Conservation (phyloP, 2,888 invertebrate species). For the Phaedon cochleariae region DNA sequence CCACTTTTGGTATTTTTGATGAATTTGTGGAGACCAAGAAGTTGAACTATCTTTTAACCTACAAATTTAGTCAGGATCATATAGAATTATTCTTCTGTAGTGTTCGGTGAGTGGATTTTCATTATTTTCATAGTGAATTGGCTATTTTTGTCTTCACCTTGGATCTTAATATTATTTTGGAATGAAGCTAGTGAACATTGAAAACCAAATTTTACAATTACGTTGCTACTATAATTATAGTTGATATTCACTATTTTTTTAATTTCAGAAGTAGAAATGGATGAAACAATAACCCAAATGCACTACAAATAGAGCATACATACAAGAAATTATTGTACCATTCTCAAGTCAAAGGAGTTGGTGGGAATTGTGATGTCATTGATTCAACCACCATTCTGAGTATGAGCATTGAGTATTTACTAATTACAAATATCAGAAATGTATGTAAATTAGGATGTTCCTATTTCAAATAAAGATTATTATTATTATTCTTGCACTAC, state of each 20-base stretch:
- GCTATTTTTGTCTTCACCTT: not conserved
- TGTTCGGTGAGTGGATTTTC: conserved; percentile 4
- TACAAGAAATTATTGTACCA: conserved; percentile 9
- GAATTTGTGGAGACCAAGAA: conserved; percentile 10
- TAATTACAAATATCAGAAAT: too few relatives aligned
- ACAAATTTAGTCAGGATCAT: conserved; percentile 43
- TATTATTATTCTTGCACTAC: too few relatives aligned
- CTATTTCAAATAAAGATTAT: too few relatives aligned
- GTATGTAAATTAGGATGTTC: too few relatives aligned
- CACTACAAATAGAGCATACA: conserved; percentile 3
- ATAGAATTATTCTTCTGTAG: conserved; percentile 41
- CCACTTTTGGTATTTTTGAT: conserved; percentile 20
- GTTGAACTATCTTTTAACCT: conserved; percentile 35
- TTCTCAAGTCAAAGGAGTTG: conserved; percentile 7
- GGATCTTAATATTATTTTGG: too few relatives aligned
- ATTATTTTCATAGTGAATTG: not conserved
- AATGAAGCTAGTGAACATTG: too few relatives aligned
- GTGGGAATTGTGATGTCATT: not conserved
- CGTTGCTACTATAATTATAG: not conserved
- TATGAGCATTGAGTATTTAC: too few relatives aligned
- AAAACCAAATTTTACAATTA: not conserved
- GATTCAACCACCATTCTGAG: not conserved
- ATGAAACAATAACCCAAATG: conserved; percentile 11
- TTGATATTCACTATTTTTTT: not conserved
- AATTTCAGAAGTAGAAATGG: conserved; percentile 13